These are phyloP conservation scores for Poecilia latipinna DNA, from an alignment of 2,113 vertebrate species.

Conservation along the genomic window DNA sequence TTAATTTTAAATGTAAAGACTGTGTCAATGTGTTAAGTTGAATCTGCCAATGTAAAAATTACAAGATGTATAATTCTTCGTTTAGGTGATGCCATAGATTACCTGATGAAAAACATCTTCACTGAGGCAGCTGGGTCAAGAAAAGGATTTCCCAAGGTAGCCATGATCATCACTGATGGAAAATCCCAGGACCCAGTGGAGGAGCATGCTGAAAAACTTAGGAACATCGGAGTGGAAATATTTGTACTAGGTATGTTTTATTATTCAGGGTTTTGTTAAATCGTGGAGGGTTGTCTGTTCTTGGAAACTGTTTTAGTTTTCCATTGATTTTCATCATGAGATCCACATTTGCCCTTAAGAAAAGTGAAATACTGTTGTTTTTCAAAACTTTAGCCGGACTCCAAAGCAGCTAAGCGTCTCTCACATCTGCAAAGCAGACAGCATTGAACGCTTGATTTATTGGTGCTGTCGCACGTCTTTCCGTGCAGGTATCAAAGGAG, in stretches of 20 bases:
- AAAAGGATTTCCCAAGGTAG: constrained; percentile 94
- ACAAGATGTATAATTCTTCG: neutral
- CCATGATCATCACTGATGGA: constrained; percentile 98
- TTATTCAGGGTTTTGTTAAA: constrained; percentile 59
- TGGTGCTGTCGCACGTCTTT: constrained; percentile 37
- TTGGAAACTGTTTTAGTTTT: constrained; percentile 63
- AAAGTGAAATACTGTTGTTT: constrained; percentile 32
- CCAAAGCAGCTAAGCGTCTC: constrained; percentile 11
- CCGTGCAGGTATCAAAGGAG: constrained; percentile 93
- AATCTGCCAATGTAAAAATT: neutral
- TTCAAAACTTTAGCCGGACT: constrained; percentile 12
- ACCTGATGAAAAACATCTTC: constrained; percentile 91
- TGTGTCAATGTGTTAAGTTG: neutral
- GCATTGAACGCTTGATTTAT: constrained; percentile 18
- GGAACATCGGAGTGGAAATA: constrained; percentile 93
- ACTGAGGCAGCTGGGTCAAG: constrained; percentile 90
- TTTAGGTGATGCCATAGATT: constrained; percentile 94
- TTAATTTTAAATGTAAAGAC: neutral
- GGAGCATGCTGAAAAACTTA: constrained; percentile 90
- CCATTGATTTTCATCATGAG: constrained; percentile 45
- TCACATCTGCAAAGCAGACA: constrained; percentile 55
- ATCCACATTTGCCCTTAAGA: constrained; percentile 41
- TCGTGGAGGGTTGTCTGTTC: constrained; percentile 49
- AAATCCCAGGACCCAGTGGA: constrained; percentile 98
- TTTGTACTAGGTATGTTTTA: constrained; percentile 92